These are phyloP conservation scores for Zosterops hypoxanthus DNA, from an alignment of 2,113 vertebrate genomes.

Conservation along the genomic window DNA sequence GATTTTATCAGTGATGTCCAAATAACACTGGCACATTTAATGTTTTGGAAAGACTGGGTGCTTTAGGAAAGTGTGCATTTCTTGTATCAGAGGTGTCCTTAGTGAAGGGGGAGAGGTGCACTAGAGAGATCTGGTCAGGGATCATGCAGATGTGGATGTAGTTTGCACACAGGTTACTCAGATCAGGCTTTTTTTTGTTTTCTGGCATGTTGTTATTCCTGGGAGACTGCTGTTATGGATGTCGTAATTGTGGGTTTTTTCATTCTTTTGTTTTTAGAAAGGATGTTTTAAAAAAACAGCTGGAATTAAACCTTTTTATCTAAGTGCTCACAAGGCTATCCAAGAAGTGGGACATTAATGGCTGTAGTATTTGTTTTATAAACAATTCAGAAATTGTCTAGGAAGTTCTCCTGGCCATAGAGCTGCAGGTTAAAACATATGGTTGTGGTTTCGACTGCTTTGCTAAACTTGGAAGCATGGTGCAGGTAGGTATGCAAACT, in stretches of 20 bases:
- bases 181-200: background rate
- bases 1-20: background rate
- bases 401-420: background rate
- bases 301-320: background rate
- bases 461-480: background rate
- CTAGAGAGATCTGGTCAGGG: background rate
- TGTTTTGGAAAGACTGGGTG: background rate
- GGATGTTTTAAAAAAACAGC: background rate
- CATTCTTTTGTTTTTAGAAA: background rate
- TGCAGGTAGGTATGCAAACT: background rate
- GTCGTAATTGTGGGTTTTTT: background rate
- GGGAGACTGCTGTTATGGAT: background rate
- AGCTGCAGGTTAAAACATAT: background rate
- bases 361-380: background rate
- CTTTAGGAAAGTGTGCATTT: background rate
- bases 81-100: background rate
- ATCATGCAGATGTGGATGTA: background rate
- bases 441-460: background rate
- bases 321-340: background rate
- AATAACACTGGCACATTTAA: background rate
- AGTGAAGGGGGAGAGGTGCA: background rate
- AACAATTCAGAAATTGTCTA: background rate
- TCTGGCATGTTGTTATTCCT: background rate
- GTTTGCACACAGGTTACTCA: background rate
- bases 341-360: background rate